Base-by-base conservation (phyloP, 1,140 invertebrate species). In the Stenopsyche tienmushanensis region DNA sequence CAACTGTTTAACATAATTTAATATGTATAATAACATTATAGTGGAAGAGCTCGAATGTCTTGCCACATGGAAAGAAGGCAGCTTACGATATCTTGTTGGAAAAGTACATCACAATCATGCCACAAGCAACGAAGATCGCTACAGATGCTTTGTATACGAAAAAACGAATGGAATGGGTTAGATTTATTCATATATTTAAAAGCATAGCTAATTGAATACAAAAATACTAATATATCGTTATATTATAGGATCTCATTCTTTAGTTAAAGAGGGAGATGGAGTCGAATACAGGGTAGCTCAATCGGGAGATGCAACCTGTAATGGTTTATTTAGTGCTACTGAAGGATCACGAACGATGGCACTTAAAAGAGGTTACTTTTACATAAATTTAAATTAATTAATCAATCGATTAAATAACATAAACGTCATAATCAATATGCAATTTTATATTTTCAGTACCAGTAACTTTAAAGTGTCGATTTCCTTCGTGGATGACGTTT, bases 101-200 rank as follows among this genome's bases (percentile, higher is more conserved):
- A 81, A 86, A 73, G 78, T 90, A 24, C 87, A 89, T 70, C 89
- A 92, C 80, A 88, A 88, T 74, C 90, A 93, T 78, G 90, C 90
- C 39, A 91, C 90, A 62, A 90, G 90, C 69, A 93, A 94, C 78
- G 93, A 96, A 77, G 93, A 96, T 76, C 86, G 90, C 60, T 96
- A 93, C 79, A 83, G 93, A 65, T 96, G 94, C 82, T 96, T 95
- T 81, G 91, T 96, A 29, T 94, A 92, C 78, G 92, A 94, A 79
- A 89, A 90, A 80, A 87, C 84, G 18, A 81, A 80, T 67, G 79
- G 78, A 77, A 80, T 80, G 72, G 78, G 78, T 80, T 76, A 78
- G 75, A 34, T 7, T n/a, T n/a, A n/a, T n/a, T n/a, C n/a, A n/a
- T n/a, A n/a, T n/a, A n/a, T n/a, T n/a, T 73, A 68, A 13, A 21